These are phyloP conservation scores for Solenopsis invicta DNA, from an alignment of 1,140 invertebrate genomes.

Conservation along the genomic window DNA sequence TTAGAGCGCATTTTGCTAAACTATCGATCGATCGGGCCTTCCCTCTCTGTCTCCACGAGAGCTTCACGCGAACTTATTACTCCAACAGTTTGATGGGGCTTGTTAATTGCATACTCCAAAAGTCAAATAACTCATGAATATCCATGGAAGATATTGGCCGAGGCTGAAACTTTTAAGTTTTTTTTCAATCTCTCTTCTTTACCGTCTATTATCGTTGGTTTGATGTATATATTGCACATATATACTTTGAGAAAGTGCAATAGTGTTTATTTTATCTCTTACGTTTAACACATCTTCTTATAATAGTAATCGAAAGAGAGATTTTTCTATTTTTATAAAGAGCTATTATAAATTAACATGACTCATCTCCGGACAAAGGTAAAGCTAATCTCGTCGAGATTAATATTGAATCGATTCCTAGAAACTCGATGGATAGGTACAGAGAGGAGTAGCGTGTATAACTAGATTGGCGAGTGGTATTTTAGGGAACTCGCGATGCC, in stretches of 20 bases:
- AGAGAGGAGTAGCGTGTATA: not conserved
- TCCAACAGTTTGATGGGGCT: constrained; percentile 44
- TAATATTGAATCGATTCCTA: constrained; percentile 11
- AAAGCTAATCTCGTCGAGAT: not conserved
- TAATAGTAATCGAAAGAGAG: not conserved
- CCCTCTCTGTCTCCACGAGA: constrained; percentile 8
- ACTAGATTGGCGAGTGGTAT: constrained; percentile 35
- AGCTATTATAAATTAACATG: not conserved
- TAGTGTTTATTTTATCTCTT: constrained; percentile 9
- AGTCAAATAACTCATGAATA: constrained; percentile 65
- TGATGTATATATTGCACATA: not conserved
- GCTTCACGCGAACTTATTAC: constrained; percentile 52
- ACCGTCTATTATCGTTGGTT: constrained; percentile 11
- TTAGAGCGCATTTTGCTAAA: constrained; percentile 61
- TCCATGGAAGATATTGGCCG: constrained; percentile 47
- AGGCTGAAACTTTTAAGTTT: constrained; percentile 43
- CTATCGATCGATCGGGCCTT: constrained; percentile 49
- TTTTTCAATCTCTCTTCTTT: constrained; percentile 43
- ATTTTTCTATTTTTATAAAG: not conserved
- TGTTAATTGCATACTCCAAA: constrained; percentile 60
- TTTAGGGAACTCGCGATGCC: constrained; percentile 40
- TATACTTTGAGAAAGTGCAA: constrained; percentile 2
- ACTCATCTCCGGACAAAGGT: not conserved
- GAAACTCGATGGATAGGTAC: not conserved
- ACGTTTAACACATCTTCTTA: constrained; percentile 14